A percentile compares a stretch with the other conserved stretches of the same genome.
phyloP scores from a whole-genome alignment of 92 coral and sea anemone genomes.

The Bergia sp. region DNA sequence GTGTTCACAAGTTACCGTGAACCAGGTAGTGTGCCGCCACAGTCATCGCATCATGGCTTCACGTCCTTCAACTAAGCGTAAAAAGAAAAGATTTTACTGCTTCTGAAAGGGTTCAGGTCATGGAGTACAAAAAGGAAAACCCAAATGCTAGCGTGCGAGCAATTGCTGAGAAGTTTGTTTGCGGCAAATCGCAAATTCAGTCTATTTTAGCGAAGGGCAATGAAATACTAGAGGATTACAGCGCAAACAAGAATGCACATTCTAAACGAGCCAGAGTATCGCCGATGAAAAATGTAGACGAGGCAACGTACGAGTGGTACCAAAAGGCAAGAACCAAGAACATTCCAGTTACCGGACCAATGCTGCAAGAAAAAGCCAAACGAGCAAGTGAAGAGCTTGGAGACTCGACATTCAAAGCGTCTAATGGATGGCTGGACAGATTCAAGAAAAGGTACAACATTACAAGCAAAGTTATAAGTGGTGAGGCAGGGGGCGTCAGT shows the following conservation, averaged over 20 bases:
- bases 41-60: slow-evolving; percentile 49
- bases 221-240: slow-evolving; percentile 34
- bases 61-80: slow-evolving; percentile 53
- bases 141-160: slow-evolving; percentile 58
- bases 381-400: slow-evolving; percentile 41
- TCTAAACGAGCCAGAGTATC: background rate
- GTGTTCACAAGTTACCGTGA: too few relatives aligned
- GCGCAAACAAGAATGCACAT: slow-evolving; percentile 50
- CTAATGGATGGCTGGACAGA: slow-evolving; percentile 56
- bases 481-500: slow-evolving; percentile 45
- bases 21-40: background rate
- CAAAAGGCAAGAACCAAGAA: slow-evolving; percentile 44
- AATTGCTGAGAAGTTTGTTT: slow-evolving; percentile 51
- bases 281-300: too few relatives aligned
- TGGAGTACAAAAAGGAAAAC: slow-evolving; percentile 61
- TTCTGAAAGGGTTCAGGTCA: slow-evolving; percentile 57
- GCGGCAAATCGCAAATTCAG: slow-evolving; percentile 60
- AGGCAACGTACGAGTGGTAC: slow-evolving; percentile 22
- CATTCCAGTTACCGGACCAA: slow-evolving; percentile 47
- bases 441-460: slow-evolving; percentile 51
- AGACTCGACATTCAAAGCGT: slow-evolving; percentile 24
- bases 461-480: slow-evolving; percentile 45
- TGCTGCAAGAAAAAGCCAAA: slow-evolving; percentile 48
- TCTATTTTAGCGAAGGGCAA: slow-evolving; percentile 46
- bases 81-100: slow-evolving; percentile 52